These are phyloP conservation scores for Sula dactylatra DNA, from an alignment of 2,113 vertebrate species.

Conservation along the genomic window DNA sequence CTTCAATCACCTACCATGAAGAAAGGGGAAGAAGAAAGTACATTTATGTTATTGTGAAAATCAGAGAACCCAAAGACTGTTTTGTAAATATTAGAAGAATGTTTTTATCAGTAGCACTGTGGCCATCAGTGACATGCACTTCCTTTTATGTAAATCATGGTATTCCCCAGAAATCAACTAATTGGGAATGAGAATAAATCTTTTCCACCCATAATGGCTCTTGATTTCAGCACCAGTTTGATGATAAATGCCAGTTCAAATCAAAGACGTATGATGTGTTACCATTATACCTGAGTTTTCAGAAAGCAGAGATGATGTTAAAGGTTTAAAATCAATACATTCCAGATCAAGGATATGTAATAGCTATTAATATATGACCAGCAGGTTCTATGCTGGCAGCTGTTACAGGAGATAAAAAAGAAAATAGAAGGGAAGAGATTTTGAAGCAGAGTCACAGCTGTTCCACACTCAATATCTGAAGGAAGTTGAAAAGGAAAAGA, in stretches of 20 bases:
- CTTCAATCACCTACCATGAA: background rate
- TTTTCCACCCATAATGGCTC: background rate
- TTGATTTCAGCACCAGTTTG: background rate
- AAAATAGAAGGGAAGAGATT: background rate
- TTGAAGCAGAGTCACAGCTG: background rate
- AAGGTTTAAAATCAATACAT: background rate
- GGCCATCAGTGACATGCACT: background rate
- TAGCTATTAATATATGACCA: background rate
- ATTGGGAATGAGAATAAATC: background rate
- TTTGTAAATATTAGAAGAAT: background rate
- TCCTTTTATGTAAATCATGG: background rate
- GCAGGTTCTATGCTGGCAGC: background rate
- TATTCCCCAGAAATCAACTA: background rate
- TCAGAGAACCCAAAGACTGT: background rate
- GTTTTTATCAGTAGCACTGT: background rate
- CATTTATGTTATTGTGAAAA: background rate
- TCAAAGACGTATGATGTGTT: background rate
- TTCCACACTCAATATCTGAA: background rate
- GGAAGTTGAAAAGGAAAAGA: background rate
- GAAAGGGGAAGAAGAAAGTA: background rate
- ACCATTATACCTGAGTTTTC: background rate
- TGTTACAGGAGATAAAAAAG: background rate
- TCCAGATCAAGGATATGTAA: background rate
- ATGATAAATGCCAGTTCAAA: background rate
- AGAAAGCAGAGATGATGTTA: background rate